A percentile compares a stretch with the other conserved stretches of the same genome.
These are phyloP conservation scores for Bubalus kerabau DNA, from an alignment of 2,113 vertebrate genomes.

Conservation along the genomic window DNA sequence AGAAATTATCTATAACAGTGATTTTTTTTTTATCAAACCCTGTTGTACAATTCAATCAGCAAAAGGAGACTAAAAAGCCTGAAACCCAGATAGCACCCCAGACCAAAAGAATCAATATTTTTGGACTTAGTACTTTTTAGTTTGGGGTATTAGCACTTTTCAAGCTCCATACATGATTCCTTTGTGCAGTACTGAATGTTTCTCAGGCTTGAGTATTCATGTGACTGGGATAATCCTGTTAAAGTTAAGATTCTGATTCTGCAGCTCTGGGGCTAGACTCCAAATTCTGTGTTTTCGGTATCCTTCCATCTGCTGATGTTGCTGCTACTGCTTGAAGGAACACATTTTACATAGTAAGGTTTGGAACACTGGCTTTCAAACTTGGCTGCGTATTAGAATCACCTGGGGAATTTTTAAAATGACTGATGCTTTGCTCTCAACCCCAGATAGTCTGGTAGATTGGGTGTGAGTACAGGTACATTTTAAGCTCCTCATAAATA, in stretches of 20 bases:
- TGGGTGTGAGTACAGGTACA: not conserved
- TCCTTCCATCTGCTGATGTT: not conserved
- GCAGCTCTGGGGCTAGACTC: not conserved
- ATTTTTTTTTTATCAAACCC: not conserved
- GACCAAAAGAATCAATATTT: not conserved
- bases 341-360: not conserved
- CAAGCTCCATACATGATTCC: not conserved
- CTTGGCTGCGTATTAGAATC: not conserved
- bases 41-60: not conserved
- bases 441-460: not conserved
- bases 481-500: not conserved
- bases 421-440: not conserved
- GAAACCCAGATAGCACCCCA: not conserved
- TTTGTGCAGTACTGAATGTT: not conserved
- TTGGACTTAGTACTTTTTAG: not conserved
- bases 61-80: not conserved
- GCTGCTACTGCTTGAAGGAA: not conserved
- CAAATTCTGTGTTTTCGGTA: not conserved
- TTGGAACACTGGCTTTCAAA: not conserved
- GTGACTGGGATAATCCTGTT: not conserved
- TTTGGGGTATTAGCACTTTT: not conserved
- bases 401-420: not conserved
- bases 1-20: not conserved
- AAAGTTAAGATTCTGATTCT: conserved; percentile 17
- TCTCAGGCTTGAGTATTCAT: not conserved